Conservation (phyloP, 2,797 vertebrate species). For the Nyctalus aviator region DNA sequence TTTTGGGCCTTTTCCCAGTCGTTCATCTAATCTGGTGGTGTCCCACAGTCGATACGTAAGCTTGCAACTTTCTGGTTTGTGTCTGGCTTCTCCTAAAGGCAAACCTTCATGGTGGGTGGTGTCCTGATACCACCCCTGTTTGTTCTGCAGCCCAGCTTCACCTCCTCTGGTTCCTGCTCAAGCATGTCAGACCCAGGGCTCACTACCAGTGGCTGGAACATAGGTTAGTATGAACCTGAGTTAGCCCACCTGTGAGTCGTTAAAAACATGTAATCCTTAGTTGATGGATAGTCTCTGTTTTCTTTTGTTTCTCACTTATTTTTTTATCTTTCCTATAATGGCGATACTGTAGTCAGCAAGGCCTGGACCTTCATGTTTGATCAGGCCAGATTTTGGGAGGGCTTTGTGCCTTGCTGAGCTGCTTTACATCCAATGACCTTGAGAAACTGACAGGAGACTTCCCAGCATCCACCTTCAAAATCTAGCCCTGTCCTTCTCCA, state of each 20-base stretch:
- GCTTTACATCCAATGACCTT: neutral
- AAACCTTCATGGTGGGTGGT: accelerated
- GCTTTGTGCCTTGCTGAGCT: neutral
- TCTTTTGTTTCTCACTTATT: neutral
- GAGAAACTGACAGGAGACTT: neutral
- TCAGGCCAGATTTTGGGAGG: neutral
- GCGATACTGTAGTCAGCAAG: neutral
- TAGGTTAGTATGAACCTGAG: slow-evolving; percentile 86
- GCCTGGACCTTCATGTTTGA: neutral
- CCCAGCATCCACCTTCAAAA: neutral
- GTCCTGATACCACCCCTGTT: accelerated
- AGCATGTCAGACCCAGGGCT: slow-evolving; percentile 95
- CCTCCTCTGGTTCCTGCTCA: slow-evolving; percentile 96
- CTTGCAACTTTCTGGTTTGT: neutral
- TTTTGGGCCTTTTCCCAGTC: slow-evolving; percentile 88
- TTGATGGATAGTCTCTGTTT: neutral
- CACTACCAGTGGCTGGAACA: slow-evolving; percentile 91
- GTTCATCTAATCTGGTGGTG: slow-evolving; percentile 87
- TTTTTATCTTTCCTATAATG: neutral
- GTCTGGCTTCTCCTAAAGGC: neutral
- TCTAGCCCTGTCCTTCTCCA: neutral
- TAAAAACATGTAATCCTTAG: neutral
- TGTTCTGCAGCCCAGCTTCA: slow-evolving; percentile 93
- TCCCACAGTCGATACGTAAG: slow-evolving; percentile 94
- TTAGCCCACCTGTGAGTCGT: neutral